Evolutionary conservation across 2,113 vertebrate genomes (phyloP).

Genomic region (Eurypyga helias): DNA sequence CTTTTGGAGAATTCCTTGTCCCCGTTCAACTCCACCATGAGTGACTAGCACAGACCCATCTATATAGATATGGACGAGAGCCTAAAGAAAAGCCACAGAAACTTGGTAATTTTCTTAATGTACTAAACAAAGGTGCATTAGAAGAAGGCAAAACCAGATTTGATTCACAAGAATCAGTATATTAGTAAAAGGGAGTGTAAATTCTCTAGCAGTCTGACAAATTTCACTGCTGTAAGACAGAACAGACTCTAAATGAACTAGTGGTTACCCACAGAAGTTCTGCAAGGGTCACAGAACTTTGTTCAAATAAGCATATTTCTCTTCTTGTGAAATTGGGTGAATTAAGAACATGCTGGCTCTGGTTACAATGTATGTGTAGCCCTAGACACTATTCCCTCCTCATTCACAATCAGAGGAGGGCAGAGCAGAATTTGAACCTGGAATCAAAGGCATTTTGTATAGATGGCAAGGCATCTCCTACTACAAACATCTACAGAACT

Average conservation of each 20-base stretch:
- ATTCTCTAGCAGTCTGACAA: not conserved
- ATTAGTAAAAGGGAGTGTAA: not conserved
- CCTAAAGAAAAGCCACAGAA: constrained; percentile 64
- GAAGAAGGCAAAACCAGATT: not conserved
- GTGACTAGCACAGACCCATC: constrained; percentile 86
- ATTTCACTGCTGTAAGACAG: not conserved
- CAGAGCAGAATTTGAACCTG: not conserved
- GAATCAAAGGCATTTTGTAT: not conserved
- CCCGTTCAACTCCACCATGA: constrained; percentile 84
- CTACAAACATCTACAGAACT: not conserved
- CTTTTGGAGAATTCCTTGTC: constrained; percentile 82
- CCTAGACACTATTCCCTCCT: not conserved
- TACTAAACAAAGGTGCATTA: not conserved
- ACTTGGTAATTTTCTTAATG: not conserved
- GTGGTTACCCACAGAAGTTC: not conserved
- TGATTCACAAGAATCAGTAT: not conserved
- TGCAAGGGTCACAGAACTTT: not conserved
- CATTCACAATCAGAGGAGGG: not conserved
- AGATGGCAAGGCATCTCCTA: not conserved
- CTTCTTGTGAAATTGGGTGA: not conserved
- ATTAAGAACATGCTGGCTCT: not conserved
- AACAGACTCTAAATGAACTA: not conserved
- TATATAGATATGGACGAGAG: constrained; percentile 85
- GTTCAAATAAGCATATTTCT: not conserved
- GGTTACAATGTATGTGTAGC: not conserved